A percentile compares a stretch with the other conserved stretches of the same genome.
These are phyloP conservation scores for Epicauta chinensis DNA, from an alignment of 1,140 invertebrate genomes.

Conservation along the genomic window DNA sequence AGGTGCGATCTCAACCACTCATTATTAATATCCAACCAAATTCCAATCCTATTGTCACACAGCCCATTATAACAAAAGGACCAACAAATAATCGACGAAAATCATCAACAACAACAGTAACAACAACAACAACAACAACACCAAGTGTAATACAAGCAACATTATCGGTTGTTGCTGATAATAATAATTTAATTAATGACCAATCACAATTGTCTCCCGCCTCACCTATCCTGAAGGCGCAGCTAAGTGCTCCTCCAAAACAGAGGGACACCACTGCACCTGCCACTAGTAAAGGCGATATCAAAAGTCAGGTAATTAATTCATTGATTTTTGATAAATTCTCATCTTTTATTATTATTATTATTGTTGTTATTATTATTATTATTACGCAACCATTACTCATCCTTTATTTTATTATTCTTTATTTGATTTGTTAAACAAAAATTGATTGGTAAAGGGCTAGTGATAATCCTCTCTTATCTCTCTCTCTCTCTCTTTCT, in stretches of 20 bases:
- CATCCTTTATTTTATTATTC: no score
- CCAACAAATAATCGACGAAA: neutral
- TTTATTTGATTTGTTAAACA: neutral
- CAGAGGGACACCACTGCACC: conserved; percentile 28
- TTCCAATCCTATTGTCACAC: conserved; percentile 11
- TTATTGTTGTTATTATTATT: no score
- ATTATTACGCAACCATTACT: no score
- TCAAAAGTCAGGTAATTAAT: conserved; percentile 55
- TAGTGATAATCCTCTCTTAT: conserved; percentile 8
- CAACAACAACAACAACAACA: neutral
- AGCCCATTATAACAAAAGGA: conserved; percentile 7
- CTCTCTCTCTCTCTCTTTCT: conserved; percentile 4
- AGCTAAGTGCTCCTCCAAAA: conserved; percentile 65
- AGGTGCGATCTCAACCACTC: conserved; percentile 55
- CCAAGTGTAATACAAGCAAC: neutral
- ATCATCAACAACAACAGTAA: neutral
- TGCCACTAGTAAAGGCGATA: conserved; percentile 47
- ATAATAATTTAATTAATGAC: conserved; percentile 29
- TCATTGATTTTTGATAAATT: conserved; percentile 9
- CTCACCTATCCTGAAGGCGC: conserved; percentile 71
- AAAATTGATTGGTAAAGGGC: neutral
- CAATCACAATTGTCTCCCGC: conserved; percentile 42
- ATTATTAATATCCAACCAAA: conserved; percentile 42
- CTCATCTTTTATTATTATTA: neutral
- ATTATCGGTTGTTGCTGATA: conserved; percentile 28